A percentile compares a stretch with the other conserved stretches of the same genome.
Conservation (phyloP, 2,888 invertebrate genomes). For the Tachina lurida region DNA sequence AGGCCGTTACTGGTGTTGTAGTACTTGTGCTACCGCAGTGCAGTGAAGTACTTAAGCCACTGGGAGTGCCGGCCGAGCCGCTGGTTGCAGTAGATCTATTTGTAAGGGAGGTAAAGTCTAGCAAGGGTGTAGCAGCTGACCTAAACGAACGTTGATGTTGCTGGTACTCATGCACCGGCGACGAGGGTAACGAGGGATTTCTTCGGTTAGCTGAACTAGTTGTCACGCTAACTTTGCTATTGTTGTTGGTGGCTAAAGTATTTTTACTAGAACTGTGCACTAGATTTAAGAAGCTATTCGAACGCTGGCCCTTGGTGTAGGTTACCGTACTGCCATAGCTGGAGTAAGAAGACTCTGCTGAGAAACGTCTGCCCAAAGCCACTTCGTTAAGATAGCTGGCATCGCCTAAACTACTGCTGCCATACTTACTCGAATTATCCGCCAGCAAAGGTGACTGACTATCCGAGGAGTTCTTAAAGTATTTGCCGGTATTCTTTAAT, state of each 20-base stretch:
- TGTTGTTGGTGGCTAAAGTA: slow-evolving; percentile 49
- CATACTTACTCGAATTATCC: slow-evolving; percentile 86
- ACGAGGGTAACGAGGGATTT: slow-evolving; percentile 87
- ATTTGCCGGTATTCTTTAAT: slow-evolving; percentile 80
- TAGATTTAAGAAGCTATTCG: slow-evolving; percentile 89
- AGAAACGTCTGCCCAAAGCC: slow-evolving; percentile 83
- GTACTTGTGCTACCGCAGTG: slow-evolving; percentile 50
- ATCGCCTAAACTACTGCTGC: slow-evolving; percentile 88
- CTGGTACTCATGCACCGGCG: slow-evolving; percentile 84
- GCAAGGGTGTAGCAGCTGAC: slow-evolving; percentile 81
- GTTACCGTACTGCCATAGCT: slow-evolving; percentile 78
- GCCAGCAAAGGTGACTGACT: slow-evolving; percentile 89
- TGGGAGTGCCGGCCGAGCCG: slow-evolving; percentile 57
- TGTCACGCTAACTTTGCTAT: slow-evolving; percentile 58
- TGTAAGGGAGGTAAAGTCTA: slow-evolving; percentile 80
- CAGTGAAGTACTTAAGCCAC: slow-evolving; percentile 65
- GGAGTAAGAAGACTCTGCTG: slow-evolving; percentile 83
- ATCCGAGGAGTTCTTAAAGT: slow-evolving; percentile 84
- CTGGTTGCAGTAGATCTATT: slow-evolving; percentile 76
- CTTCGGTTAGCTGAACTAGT: slow-evolving; percentile 77
- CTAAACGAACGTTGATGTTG: slow-evolving; percentile 81
- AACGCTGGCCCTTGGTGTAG: slow-evolving; percentile 83
- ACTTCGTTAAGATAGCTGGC: slow-evolving; percentile 85
- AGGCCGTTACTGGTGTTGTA: slow-evolving; percentile 82
- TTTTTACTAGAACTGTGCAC: slow-evolving; percentile 82